These are phyloP conservation scores for Oryzias woworae DNA, from an alignment of 2,113 vertebrate genomes.

Conservation along the genomic window DNA sequence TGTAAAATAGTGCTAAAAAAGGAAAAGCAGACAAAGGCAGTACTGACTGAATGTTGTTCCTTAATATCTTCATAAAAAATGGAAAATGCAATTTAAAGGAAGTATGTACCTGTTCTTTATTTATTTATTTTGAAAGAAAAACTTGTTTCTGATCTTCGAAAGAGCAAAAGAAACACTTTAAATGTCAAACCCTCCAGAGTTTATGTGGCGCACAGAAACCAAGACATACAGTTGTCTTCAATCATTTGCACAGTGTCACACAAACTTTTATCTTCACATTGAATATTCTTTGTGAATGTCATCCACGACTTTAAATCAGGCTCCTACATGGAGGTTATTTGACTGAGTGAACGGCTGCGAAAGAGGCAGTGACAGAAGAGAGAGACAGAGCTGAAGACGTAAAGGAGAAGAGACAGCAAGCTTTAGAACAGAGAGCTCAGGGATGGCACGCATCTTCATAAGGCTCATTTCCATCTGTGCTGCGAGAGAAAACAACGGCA, in stretches of 20 bases:
- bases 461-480: conserved; percentile 58
- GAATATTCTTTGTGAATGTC: conserved; percentile 52
- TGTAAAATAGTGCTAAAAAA: too few relatives aligned
- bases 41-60: too few relatives aligned
- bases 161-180: not conserved
- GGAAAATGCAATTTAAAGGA: too few relatives aligned
- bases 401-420: conserved; percentile 47
- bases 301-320: conserved; percentile 35
- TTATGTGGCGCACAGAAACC: conserved; percentile 11
- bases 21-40: too few relatives aligned
- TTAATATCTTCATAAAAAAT: too few relatives aligned
- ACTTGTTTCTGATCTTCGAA: not conserved
- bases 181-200: conserved; percentile 7
- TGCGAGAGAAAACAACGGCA: conserved; percentile 33
- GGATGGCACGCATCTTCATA: conserved; percentile 67
- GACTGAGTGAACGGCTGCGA: conserved; percentile 40
- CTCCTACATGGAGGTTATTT: conserved; percentile 24
- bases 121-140: too few relatives aligned
- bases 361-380: conserved; percentile 35
- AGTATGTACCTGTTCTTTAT: too few relatives aligned
- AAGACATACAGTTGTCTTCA: conserved; percentile 28
- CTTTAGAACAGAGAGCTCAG: conserved; percentile 37
- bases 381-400: conserved; percentile 11
- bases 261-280: conserved; percentile 47
- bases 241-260: conserved; percentile 48